Evolutionary conservation across 2,888 invertebrate genomes (phyloP).

Genomic region (Zaprionus obscuricornis): DNA sequence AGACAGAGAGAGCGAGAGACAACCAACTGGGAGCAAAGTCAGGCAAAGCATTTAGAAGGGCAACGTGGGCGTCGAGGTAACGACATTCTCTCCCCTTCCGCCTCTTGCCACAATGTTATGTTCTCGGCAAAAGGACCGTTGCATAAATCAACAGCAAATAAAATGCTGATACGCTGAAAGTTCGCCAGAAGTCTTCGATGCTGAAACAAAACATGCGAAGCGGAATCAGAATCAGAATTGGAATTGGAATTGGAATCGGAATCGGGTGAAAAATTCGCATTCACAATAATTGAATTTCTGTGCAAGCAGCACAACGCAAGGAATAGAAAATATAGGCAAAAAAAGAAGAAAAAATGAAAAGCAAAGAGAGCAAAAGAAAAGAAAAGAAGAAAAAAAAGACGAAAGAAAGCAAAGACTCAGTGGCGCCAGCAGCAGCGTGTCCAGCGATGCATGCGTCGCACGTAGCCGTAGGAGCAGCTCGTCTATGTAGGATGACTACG

Average conservation of each 20-base stretch:
- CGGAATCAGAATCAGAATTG: conserved; percentile 69
- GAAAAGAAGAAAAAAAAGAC: conserved; percentile 4
- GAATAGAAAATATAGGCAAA: conserved; percentile 46
- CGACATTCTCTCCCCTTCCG: too few species aligned
- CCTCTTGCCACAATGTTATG: too few species aligned
- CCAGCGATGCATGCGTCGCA: conserved; percentile 78
- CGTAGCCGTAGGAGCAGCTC: conserved; percentile 67
- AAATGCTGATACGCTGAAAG: conserved; percentile 79
- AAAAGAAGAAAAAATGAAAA: conserved; percentile 21
- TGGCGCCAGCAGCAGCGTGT: conserved; percentile 54
- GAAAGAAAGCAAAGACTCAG: conserved; percentile 17
- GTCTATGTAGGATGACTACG: conserved; percentile 29
- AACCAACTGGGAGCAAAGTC: conserved; percentile 4
- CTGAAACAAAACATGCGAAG: conserved; percentile 78
- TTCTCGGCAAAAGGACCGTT: conserved; percentile 37
- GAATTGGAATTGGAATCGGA: conserved; percentile 71
- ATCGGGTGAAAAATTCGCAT: conserved; percentile 73
- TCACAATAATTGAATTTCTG: conserved; percentile 77
- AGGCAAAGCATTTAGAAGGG: conserved; percentile 6
- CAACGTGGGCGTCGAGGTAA: background rate
- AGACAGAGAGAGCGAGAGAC: conserved; percentile 4
- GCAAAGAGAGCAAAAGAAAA: conserved; percentile 2
- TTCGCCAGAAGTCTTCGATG: conserved; percentile 68
- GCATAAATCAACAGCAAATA: conserved; percentile 79
- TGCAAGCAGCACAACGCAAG: conserved; percentile 58